phyloP scores from a whole-genome alignment of 2,888 invertebrate genomes.

The Drosophila aldrichi region DNA sequence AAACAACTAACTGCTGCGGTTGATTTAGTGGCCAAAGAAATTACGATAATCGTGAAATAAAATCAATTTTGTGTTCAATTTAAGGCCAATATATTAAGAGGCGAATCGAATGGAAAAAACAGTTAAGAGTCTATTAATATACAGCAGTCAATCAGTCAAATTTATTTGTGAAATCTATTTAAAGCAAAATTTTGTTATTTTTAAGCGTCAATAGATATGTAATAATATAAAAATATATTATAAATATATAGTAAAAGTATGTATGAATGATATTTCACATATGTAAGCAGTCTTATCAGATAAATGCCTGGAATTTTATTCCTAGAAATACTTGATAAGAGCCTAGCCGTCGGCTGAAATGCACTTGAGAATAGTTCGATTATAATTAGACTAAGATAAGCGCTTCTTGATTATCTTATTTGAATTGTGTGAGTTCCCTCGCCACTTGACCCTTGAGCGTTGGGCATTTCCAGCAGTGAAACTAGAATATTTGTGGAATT shows the following conservation, averaged over 20 bases:
- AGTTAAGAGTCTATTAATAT: background rate
- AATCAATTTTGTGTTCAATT: constrained; percentile 7
- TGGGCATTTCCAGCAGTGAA: background rate
- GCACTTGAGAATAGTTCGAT: background rate
- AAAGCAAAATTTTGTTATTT: background rate
- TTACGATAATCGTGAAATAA: constrained; percentile 16
- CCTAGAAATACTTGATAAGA: background rate
- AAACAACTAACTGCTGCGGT: constrained; percentile 19
- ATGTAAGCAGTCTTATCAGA: background rate
- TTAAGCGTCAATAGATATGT: background rate
- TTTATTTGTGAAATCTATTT: background rate
- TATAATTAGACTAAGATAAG: background rate
- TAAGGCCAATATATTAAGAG: background rate
- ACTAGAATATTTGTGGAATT: background rate
- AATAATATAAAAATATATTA: background rate
- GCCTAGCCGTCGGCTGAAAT: background rate
- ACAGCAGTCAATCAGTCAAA: background rate
- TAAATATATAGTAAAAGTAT: background rate
- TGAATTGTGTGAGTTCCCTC: background rate
- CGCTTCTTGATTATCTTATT: background rate
- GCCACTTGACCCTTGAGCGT: background rate
- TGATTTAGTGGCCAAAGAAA: constrained; percentile 48
- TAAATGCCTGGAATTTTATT: background rate
- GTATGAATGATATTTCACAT: background rate
- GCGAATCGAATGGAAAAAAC: constrained; percentile 3